These are phyloP conservation scores for Mellivora capensis DNA, from an alignment of 2,113 vertebrate species.

Conservation along the genomic window DNA sequence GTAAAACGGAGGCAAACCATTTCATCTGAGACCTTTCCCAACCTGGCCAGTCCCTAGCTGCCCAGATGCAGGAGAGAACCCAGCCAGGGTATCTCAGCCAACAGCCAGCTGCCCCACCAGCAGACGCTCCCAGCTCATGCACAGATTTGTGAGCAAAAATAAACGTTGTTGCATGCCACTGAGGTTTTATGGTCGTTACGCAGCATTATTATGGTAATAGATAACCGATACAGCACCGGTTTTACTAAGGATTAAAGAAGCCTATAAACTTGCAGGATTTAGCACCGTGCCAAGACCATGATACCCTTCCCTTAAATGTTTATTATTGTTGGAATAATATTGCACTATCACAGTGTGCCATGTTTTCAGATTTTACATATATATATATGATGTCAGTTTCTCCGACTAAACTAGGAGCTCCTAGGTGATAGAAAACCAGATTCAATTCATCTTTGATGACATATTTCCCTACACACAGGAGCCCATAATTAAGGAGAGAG, in stretches of 20 bases:
- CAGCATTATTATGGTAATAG: not conserved
- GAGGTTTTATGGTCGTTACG: slow-evolving; percentile 19
- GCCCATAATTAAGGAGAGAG: slow-evolving; percentile 6
- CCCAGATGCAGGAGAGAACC: not conserved
- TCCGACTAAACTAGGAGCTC: not conserved
- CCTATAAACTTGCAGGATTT: not conserved
- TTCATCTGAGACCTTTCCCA: not conserved
- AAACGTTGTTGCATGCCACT: not conserved
- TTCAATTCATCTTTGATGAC: not conserved
- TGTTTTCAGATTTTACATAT: not conserved
- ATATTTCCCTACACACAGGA: slow-evolving; percentile 10
- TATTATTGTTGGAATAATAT: not conserved
- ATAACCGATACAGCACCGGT: not conserved
- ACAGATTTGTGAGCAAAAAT: not conserved
- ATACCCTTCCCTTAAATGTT: not conserved
- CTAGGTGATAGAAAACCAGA: not conserved
- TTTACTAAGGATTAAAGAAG: not conserved
- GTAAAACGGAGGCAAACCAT: not conserved
- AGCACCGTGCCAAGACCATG: not conserved
- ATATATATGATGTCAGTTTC: not conserved
- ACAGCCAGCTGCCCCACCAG: not conserved
- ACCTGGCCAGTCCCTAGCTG: not conserved
- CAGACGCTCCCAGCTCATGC: not conserved
- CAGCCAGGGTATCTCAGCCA: not conserved
- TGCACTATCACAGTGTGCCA: not conserved